Conservation (phyloP, 2,113 vertebrate species). For the Pipra filicauda region DNA sequence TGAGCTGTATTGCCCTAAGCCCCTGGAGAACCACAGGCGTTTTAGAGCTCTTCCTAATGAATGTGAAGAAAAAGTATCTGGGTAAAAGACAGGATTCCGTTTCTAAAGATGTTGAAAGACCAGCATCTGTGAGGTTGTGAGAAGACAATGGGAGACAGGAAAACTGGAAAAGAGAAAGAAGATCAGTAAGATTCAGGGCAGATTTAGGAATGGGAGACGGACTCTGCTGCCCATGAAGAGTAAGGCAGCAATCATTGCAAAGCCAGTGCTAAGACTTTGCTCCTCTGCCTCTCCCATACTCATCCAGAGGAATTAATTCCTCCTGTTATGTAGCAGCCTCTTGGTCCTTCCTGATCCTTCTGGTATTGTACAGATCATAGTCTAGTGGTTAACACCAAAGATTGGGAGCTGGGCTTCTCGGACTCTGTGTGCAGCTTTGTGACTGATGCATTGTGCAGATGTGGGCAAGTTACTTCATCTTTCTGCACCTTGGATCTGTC, state of each 20-base stretch:
- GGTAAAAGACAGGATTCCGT: not conserved
- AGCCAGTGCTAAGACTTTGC: not conserved
- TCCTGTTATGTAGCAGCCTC: not conserved
- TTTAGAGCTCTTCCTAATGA: not conserved
- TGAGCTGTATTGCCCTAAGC: not conserved
- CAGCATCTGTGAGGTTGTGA: not conserved
- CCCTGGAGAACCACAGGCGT: not conserved
- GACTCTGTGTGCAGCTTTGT: not conserved
- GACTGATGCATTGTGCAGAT: not conserved
- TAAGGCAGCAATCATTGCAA: not conserved
- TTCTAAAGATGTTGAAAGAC: not conserved
- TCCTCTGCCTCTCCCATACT: not conserved
- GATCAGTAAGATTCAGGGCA: not conserved
- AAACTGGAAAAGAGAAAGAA: not conserved
- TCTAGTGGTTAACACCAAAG: not conserved
- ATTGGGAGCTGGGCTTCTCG: not conserved
- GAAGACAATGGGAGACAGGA: not conserved
- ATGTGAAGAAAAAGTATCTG: not conserved
- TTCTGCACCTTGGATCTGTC: not conserved
- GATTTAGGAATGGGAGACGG: not conserved
- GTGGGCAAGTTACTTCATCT: not conserved
- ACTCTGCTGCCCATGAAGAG: not conserved
- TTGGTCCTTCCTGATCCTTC: not conserved
- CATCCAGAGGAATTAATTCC: not conserved
- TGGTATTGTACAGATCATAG: constrained; percentile 9